Percentiles rank a stretch among this genome's conserved stretches.
These are phyloP conservation scores for Lutraria rhynchaena DNA, from an alignment of 1,140 invertebrate genomes.

Conservation along the genomic window DNA sequence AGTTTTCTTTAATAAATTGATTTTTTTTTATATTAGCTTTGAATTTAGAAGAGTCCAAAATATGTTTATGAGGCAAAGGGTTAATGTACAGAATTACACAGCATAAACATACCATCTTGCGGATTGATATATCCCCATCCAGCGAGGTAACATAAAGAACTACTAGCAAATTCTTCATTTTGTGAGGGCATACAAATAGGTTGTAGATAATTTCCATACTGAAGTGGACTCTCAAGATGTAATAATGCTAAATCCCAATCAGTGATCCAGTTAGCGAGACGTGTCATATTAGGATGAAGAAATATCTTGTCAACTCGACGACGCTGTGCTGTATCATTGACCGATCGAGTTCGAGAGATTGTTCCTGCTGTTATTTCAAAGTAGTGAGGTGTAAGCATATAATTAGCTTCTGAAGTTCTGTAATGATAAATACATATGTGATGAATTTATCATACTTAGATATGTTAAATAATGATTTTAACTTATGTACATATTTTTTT, in stretches of 20 bases:
- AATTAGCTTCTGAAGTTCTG: conserved; percentile 18
- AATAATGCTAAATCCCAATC: conserved; percentile 90
- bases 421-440: conserved; percentile 8
- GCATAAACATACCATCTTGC: conserved; percentile 24
- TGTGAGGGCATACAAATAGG: conserved; percentile 87
- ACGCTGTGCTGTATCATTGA: conserved; percentile 5
- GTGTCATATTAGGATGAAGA: conserved; percentile 24
- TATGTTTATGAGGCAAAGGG: not conserved
- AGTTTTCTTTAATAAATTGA: too few species aligned
- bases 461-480: too few species aligned
- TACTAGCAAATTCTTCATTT: conserved; percentile 62
- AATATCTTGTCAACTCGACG: conserved; percentile 34
- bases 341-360: not conserved
- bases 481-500: too few species aligned
- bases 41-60: too few species aligned
- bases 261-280: conserved; percentile 13
- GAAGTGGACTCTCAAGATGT: conserved; percentile 87
- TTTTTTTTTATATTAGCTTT: too few species aligned
- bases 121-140: conserved; percentile 88
- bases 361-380: conserved; percentile 46
- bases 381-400: conserved; percentile 36
- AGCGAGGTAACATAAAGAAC: conserved; percentile 88
- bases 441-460: too few species aligned
- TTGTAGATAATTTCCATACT: conserved; percentile 86
- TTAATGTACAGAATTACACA: too few species aligned